Percentiles rank a stretch among this genome's conserved stretches.
Conservation (phyloP, 2,113 vertebrate species). For the Cebidichthys violaceus region DNA sequence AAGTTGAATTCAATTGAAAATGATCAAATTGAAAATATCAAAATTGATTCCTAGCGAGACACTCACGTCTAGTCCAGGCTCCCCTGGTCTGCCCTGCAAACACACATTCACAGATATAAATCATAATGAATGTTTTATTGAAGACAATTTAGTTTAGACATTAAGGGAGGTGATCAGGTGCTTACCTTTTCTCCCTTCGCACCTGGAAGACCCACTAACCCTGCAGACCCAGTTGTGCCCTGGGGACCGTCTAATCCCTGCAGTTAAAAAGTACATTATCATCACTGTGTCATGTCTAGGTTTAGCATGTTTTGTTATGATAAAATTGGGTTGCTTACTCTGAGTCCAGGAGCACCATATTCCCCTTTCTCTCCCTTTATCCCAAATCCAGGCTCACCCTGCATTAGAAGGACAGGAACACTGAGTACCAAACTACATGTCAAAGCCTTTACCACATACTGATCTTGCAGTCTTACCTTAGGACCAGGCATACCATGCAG, state of each 20-base stretch:
- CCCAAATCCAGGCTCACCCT: constrained; percentile 84
- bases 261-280: constrained; percentile 14
- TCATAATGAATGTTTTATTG: neutral
- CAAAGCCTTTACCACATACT: neutral
- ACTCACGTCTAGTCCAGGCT: constrained; percentile 96
- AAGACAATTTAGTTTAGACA: neutral
- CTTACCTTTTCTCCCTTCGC: constrained; percentile 96
- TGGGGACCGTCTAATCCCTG: constrained; percentile 74
- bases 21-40: neutral
- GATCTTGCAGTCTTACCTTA: constrained; percentile 85
- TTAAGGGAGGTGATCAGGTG: neutral
- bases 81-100: constrained; percentile 90
- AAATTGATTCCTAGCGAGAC: constrained; percentile 17
- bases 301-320: neutral
- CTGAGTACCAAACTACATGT: constrained; percentile 29
- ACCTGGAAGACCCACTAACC: constrained; percentile 93
- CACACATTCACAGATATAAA: constrained; percentile 45
- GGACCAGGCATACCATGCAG: constrained; percentile 91
- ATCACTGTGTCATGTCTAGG: neutral
- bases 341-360: constrained; percentile 71
- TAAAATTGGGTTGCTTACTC: constrained; percentile 64
- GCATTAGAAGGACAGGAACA: constrained; percentile 36
- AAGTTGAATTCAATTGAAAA: neutral
- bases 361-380: constrained; percentile 84
- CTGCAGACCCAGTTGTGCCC: constrained; percentile 79